Evolutionary conservation across 2,113 vertebrate genomes (phyloP).

Genomic region (Pelusios castaneus): DNA sequence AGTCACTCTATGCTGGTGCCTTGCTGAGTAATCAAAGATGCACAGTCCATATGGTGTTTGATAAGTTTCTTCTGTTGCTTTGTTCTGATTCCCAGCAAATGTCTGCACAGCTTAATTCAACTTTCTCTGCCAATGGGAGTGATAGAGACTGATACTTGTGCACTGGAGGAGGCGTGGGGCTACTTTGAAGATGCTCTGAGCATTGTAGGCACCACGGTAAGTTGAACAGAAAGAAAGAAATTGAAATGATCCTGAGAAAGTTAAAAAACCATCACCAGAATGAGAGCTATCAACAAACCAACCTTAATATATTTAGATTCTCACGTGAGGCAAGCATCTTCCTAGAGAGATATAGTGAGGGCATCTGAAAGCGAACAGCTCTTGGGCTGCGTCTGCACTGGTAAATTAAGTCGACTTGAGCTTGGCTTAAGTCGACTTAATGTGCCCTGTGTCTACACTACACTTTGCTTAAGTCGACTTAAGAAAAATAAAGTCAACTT

Average conservation of each 20-base stretch:
- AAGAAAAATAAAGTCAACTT: no score
- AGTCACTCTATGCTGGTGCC: neutral
- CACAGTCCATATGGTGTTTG: neutral
- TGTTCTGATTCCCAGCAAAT: slow-evolving; percentile 82
- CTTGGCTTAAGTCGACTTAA: no score
- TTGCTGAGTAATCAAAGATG: neutral
- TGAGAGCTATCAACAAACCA: neutral
- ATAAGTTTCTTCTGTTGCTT: slow-evolving; percentile 43
- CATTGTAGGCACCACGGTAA: slow-evolving; percentile 82
- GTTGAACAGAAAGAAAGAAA: slow-evolving; percentile 59
- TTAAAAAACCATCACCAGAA: neutral
- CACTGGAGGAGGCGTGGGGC: slow-evolving; percentile 85
- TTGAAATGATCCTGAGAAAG: rapidly evolving
- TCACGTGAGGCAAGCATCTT: neutral
- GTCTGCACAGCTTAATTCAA: slow-evolving; percentile 87
- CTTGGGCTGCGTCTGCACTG: no score
- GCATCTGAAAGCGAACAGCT: no score
- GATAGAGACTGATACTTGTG: slow-evolving; percentile 77
- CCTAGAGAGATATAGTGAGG: neutral
- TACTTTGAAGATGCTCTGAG: slow-evolving; percentile 89
- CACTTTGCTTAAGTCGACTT: no score
- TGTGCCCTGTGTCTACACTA: no score
- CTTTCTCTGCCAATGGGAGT: slow-evolving; percentile 83
- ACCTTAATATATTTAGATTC: neutral
- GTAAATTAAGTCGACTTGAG: no score